Evolutionary conservation across 2,113 vertebrate species (phyloP), one percentile per base, ranked within the genome.

Genomic region (Lepidothrix coronata): DNA sequence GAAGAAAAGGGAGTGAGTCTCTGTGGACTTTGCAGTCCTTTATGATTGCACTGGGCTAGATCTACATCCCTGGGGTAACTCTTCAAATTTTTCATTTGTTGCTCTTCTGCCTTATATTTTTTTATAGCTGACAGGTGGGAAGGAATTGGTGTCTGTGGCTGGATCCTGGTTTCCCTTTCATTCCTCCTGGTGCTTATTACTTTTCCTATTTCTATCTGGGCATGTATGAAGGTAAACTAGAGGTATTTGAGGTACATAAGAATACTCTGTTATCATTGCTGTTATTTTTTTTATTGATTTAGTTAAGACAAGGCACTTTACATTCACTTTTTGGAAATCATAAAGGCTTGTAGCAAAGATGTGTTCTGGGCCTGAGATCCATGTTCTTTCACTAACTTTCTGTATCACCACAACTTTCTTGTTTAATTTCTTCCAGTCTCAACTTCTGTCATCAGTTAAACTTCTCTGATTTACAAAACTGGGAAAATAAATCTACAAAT

Each of bases 201-300:
- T 12, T 99, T 99, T 88, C 98, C 98, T 9, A 0, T 99, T 91
- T 99, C 98, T 49, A 95, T 99, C 94, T 99, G 98, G 98, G 96
- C 98, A 59, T 98, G 98, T 93, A 51, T 99, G 33, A 99, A 99
- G 98, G 99, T 99, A 98, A 97, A 11, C 12, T 74, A 63, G 18
- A 66, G 88, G 79, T 33, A 94, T 93, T 1, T 66, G 61, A 58
- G 22, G 11, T 15, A 44, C 19, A 16, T 24, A 54, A 41, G 21
- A 71, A 49, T 5, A 4, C 6, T 78, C 5, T 48, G 0, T 74
- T 57, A 33, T 46, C 13, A 44, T 4, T 1, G 0, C 18, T 63
- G 21, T 46, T 78, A 37, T 10, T 57, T 75, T 14, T 9, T 54
- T 68, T 28, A 52, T 59, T 51, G 46, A 18, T 71, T 58, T 87